phyloP scores from a whole-genome alignment of 2,888 invertebrate species.

The Choristoneura rosaceana region DNA sequence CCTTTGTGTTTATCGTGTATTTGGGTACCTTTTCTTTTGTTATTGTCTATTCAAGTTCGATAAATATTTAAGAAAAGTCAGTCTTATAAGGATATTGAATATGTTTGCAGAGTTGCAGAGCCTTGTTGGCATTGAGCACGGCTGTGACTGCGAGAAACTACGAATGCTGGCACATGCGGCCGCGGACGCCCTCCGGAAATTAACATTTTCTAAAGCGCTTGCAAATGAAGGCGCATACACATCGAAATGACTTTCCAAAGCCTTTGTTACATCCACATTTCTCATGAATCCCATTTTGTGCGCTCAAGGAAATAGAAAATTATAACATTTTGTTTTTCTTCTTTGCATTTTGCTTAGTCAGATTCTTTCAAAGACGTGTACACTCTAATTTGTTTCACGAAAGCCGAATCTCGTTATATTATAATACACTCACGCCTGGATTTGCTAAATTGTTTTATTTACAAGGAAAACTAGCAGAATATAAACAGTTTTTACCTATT shows the following conservation, averaged over 20 bases:
- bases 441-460: background rate
- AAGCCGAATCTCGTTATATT: background rate
- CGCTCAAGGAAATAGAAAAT: slow-evolving; percentile 53
- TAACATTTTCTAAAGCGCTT: slow-evolving; percentile 73
- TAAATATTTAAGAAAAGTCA: no score
- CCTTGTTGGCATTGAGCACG: background rate
- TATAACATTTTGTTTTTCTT: background rate
- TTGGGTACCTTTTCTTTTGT: no score
- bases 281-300: slow-evolving; percentile 53
- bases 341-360: background rate
- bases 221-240: slow-evolving; percentile 68
- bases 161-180: slow-evolving; percentile 28
- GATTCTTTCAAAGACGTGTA: background rate
- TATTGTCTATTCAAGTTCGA: no score
- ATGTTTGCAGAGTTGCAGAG: background rate
- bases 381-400: background rate
- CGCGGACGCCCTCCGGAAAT: slow-evolving; percentile 60
- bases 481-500: no score
- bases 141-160: slow-evolving; percentile 4
- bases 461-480: background rate
- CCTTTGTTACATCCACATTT: slow-evolving; percentile 61
- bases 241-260: slow-evolving; percentile 67
- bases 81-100: no score
- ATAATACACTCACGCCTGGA: background rate
- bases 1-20: no score